A percentile compares a stretch with the other conserved stretches of the same genome.
These are phyloP conservation scores for Marisa cornuarietis DNA, from an alignment of 1,140 invertebrate species.

Conservation along the genomic window DNA sequence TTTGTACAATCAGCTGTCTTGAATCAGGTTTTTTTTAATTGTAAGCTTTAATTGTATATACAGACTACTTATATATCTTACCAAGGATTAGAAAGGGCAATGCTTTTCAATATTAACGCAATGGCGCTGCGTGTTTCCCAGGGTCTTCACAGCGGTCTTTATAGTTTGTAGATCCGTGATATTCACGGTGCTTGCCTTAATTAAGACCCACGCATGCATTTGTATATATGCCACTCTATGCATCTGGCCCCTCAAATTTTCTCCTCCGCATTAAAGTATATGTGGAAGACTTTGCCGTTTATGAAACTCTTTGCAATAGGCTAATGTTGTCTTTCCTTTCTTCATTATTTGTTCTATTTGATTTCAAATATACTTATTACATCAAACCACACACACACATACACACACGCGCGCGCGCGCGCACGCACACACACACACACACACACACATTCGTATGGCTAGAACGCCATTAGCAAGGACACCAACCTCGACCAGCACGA, in stretches of 20 bases:
- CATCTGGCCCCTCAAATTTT: neutral
- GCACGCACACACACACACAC: neutral
- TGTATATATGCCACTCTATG: neutral
- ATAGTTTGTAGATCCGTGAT: neutral
- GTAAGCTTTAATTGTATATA: too few relatives aligned
- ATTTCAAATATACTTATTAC: neutral
- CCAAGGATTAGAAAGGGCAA: too few relatives aligned
- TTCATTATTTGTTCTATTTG: neutral
- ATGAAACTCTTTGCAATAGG: neutral
- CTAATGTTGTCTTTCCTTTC: neutral
- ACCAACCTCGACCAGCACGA: constrained; percentile 17
- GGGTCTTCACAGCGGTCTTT: neutral
- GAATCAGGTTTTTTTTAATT: too few relatives aligned
- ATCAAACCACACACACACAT: neutral
- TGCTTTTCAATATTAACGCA: too few relatives aligned
- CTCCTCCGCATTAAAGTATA: too few relatives aligned
- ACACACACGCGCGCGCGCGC: too few relatives aligned
- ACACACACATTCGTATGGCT: neutral
- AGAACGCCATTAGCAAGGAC: neutral
- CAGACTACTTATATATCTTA: too few relatives aligned
- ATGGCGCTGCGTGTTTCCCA: neutral
- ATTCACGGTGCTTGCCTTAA: neutral
- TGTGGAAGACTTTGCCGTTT: neutral
- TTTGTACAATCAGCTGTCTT: too few relatives aligned
- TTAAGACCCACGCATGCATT: neutral